A percentile compares a stretch with the other conserved stretches of the same genome.
Conservation (phyloP, 2,113 vertebrate species). For the Solea senegalensis region DNA sequence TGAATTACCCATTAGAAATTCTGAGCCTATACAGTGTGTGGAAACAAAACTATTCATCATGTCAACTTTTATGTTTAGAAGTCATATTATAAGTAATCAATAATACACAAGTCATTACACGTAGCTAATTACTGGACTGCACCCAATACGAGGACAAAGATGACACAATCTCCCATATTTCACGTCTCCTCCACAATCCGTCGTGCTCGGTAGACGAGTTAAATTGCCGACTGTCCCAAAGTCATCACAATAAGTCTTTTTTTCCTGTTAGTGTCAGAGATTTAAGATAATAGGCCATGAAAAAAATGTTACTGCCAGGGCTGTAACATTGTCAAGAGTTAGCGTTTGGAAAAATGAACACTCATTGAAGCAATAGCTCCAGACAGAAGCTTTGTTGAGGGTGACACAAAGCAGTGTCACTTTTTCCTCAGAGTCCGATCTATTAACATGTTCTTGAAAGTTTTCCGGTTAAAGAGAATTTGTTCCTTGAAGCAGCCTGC, state of each 20-base stretch:
- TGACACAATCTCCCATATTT: slow-evolving; percentile 4
- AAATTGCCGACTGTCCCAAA: background rate
- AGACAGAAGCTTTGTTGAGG: too few relatives aligned
- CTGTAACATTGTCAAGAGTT: background rate
- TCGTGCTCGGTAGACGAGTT: slow-evolving; percentile 7
- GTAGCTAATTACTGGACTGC: slow-evolving; percentile 26
- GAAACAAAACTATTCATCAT: slow-evolving; percentile 2
- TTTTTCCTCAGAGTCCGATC: too few relatives aligned
- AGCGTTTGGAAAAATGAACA: slow-evolving; percentile 8
- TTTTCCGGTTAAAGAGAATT: too few relatives aligned
- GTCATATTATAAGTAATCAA: slow-evolving; percentile 38
- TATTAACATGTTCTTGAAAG: too few relatives aligned
- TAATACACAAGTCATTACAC: slow-evolving; percentile 10
- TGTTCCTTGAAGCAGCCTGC: too few relatives aligned
- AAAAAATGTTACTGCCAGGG: slow-evolving; percentile 1
- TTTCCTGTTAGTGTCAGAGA: background rate
- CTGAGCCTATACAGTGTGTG: background rate
- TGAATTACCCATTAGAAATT: background rate
- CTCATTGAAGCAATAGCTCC: too few relatives aligned
- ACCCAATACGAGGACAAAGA: slow-evolving; percentile 17
- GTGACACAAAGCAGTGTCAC: too few relatives aligned
- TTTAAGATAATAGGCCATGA: slow-evolving; percentile 11
- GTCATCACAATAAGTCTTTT: slow-evolving; percentile 4
- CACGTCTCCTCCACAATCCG: background rate
- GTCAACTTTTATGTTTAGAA: slow-evolving; percentile 8